Conservation (phyloP, 1,140 invertebrate genomes). For the Ruditapes philippinarum region DNA sequence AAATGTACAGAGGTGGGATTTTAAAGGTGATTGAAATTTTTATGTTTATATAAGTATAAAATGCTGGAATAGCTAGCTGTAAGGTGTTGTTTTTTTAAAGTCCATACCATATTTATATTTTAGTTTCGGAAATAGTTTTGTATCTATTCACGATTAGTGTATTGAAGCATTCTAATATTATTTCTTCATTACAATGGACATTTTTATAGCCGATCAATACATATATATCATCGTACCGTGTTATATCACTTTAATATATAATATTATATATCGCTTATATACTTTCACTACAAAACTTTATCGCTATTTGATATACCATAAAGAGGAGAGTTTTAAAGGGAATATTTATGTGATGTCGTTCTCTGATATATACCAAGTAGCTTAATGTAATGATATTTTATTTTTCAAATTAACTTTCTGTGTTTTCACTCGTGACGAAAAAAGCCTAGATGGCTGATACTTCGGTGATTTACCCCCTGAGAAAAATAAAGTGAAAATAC, state of each 20-base stretch:
- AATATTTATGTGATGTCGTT: background rate
- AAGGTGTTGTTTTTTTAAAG: too few species aligned
- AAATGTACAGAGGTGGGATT: too few species aligned
- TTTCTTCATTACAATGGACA: background rate
- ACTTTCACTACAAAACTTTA: background rate
- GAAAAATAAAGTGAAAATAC: too few species aligned
- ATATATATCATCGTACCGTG: background rate
- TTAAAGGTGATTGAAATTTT: too few species aligned
- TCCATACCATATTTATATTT: too few species aligned
- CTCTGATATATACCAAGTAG: background rate
- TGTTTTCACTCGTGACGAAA: background rate
- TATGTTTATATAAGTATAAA: too few species aligned
- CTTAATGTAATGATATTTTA: background rate
- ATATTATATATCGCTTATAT: background rate
- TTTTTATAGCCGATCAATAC: constrained; percentile 10
- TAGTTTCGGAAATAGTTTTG: constrained; percentile 33
- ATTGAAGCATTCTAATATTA: background rate
- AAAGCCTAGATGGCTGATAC: background rate
- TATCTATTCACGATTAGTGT: constrained; percentile 20
- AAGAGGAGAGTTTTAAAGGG: background rate
- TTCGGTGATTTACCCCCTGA: background rate
- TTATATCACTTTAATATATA: constrained; percentile 3
- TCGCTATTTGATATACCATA: background rate
- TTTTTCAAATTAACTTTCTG: background rate
- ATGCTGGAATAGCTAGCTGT: too few species aligned